phyloP scores from a whole-genome alignment of 2,888 invertebrate genomes.

The Bombylius discolor region DNA sequence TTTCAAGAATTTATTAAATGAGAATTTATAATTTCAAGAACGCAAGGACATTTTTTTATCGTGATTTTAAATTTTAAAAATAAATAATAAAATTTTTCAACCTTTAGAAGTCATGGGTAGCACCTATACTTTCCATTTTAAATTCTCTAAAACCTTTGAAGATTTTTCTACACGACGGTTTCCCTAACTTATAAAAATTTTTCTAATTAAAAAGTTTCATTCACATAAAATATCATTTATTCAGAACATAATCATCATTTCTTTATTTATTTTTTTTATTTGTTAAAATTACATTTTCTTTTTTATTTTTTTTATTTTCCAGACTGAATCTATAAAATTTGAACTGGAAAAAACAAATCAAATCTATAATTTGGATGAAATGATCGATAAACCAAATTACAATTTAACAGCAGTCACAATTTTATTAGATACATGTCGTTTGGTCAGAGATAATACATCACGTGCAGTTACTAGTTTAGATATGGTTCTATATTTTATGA shows the following conservation, averaged over 20 bases:
- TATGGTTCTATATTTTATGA: slow-evolving; percentile 36
- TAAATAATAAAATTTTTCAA: too few relatives aligned
- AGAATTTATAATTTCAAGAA: too few relatives aligned
- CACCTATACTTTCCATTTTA: too few relatives aligned
- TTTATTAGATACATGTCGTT: slow-evolving; percentile 52
- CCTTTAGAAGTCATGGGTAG: too few relatives aligned
- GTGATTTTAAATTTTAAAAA: too few relatives aligned
- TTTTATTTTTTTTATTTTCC: slow-evolving; percentile 19
- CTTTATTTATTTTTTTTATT: neutral
- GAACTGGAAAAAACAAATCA: slow-evolving; percentile 59
- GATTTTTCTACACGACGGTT: too few relatives aligned
- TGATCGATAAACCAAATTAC: slow-evolving; percentile 61
- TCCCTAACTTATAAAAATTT: too few relatives aligned
- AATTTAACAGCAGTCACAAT: slow-evolving; percentile 64
- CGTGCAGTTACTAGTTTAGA: slow-evolving; percentile 46
- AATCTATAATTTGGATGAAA: slow-evolving; percentile 55
- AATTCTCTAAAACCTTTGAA: too few relatives aligned
- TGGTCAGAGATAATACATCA: slow-evolving; percentile 59
- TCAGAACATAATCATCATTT: neutral
- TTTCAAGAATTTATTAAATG: too few relatives aligned
- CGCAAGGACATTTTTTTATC: too few relatives aligned
- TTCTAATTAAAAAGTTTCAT: too few relatives aligned
- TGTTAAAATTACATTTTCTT: neutral
- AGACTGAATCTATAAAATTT: slow-evolving; percentile 64
- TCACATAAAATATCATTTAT: too few relatives aligned